These are phyloP conservation scores for Hemibagrus guttatus DNA, from an alignment of 2,797 vertebrate genomes.

Conservation along the genomic window DNA sequence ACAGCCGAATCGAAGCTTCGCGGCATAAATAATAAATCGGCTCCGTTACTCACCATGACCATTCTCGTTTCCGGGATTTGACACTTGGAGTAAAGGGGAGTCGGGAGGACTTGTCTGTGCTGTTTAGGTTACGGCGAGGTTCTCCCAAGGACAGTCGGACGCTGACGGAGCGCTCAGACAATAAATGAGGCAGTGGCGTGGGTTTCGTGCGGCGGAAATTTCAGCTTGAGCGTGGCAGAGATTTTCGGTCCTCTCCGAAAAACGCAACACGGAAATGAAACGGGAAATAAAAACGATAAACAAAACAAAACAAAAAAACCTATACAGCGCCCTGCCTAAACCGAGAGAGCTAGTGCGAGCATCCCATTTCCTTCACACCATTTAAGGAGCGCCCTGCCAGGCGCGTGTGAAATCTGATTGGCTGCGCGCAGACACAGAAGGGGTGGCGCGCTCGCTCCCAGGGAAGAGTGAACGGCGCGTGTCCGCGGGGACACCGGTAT, in stretches of 20 bases:
- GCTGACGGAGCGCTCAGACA: conserved; percentile 49
- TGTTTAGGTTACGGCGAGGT: neutral
- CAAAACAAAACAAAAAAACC: conserved; percentile 23
- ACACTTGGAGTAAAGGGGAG: conserved; percentile 13
- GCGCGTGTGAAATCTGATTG: conserved; percentile 83
- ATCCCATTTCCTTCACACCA: conserved; percentile 77
- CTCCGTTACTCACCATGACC: conserved; percentile 96
- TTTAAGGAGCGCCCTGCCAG: conserved; percentile 86
- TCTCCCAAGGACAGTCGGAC: conserved; percentile 29
- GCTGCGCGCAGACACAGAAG: conserved; percentile 67
- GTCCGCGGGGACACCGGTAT: conserved; percentile 21
- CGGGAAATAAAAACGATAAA: conserved; percentile 40
- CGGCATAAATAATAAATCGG: conserved; percentile 26
- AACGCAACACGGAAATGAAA: conserved; percentile 19
- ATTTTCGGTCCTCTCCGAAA: conserved; percentile 19
- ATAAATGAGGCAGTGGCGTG: conserved; percentile 54
- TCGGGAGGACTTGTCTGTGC: conserved; percentile 9
- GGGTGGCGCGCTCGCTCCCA: conserved; percentile 63
- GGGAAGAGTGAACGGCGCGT: conserved; percentile 42
- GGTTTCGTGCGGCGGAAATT: conserved; percentile 24
- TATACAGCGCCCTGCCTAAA: conserved; percentile 67
- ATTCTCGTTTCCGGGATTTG: conserved; percentile 80
- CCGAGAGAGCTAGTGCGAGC: conserved; percentile 73
- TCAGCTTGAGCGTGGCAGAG: conserved; percentile 28
- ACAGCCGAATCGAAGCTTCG: neutral